Conservation (phyloP, 2,888 invertebrate genomes). For the Caenorhabditis sulstoni region DNA sequence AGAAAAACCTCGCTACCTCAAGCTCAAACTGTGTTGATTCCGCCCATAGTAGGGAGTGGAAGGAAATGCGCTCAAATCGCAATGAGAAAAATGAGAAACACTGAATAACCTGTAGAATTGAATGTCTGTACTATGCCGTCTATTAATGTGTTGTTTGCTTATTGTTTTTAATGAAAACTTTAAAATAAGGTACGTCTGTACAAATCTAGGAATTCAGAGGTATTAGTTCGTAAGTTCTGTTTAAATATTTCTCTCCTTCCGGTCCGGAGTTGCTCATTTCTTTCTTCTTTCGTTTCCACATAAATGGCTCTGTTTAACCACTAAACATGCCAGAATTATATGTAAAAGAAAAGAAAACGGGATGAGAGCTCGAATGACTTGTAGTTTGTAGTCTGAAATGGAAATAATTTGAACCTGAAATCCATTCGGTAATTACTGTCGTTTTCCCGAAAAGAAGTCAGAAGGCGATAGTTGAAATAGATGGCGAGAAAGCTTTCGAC, state of each 20-base stretch:
- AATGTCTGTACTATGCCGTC: too few relatives aligned
- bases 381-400: constrained; percentile 3
- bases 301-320: not conserved
- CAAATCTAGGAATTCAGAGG: too few relatives aligned
- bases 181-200: too few relatives aligned
- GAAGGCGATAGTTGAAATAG: not conserved
- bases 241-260: not conserved
- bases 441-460: not conserved
- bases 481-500: not conserved
- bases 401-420: not conserved
- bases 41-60: not conserved
- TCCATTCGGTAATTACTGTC: not conserved
- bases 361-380: not conserved
- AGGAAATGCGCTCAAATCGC: not conserved
- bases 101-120: too few relatives aligned
- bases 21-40: not conserved
- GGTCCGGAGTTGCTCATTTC: not conserved
- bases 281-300: not conserved
- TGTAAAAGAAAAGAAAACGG: not conserved
- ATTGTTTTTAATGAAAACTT: too few relatives aligned
- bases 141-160: too few relatives aligned
- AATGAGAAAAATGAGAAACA: not conserved
- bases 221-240: too few relatives aligned
- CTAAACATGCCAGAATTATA: not conserved
- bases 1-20: not conserved